Evolutionary conservation across 2,113 vertebrate genomes (phyloP).

Genomic region (Archocentrus centrarchus): DNA sequence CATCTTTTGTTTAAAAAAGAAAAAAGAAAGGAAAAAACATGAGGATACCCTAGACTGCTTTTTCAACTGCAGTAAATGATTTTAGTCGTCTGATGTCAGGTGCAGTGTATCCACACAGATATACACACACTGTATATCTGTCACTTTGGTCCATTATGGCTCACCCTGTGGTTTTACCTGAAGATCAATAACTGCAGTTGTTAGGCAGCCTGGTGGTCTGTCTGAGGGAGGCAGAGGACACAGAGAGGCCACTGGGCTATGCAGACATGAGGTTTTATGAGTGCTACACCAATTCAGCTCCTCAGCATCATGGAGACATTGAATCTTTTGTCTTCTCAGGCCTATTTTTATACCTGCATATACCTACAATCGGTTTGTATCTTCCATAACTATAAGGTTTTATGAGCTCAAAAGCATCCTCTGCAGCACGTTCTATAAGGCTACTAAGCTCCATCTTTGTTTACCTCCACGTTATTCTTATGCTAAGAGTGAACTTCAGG

Average conservation of each 20-base stretch:
- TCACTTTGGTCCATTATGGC: conserved; percentile 39
- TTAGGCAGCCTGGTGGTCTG: conserved; percentile 36
- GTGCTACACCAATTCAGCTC: neutral
- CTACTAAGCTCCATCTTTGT: neutral
- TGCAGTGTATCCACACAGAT: conserved; percentile 30
- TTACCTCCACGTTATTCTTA: neutral
- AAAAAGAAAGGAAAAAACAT: neutral
- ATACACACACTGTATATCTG: conserved; percentile 34
- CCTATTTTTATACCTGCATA: neutral
- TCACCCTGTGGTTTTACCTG: conserved; percentile 47
- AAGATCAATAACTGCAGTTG: conserved; percentile 51
- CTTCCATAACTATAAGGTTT: neutral
- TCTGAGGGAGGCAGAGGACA: neutral
- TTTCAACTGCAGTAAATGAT: conserved; percentile 28
- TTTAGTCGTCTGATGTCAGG: conserved; percentile 32
- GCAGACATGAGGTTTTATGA: conserved; percentile 17
- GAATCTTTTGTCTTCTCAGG: neutral
- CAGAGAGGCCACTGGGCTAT: neutral
- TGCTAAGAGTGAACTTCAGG: neutral
- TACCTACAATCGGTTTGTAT: conserved; percentile 5
- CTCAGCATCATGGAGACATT: neutral
- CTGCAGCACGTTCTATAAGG: neutral
- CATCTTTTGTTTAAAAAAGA: neutral
- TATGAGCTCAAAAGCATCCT: neutral
- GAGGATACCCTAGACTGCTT: conserved; percentile 5